Evolutionary conservation across 2,797 vertebrate species (phyloP), one percentile per base, ranked within the genome.

Genomic region (Manis javanica): DNA sequence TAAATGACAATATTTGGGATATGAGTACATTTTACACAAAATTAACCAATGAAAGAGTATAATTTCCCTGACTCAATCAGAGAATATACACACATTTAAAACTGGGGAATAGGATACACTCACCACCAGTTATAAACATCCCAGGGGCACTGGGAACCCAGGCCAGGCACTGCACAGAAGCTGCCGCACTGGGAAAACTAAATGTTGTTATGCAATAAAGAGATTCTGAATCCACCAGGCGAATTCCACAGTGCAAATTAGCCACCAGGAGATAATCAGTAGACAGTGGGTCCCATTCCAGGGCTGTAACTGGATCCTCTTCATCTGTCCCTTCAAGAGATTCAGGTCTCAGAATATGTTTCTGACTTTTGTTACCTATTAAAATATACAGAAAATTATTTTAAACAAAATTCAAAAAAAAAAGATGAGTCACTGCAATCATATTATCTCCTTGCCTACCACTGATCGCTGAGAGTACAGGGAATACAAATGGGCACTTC

Each of bases 111-210:
- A 26, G 29, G 5, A 21, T 51, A 91, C 57, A 51, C 98, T 98
- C 98, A 99, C 99, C 99, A 98, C 99, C 99, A 2, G 99, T 99
- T 97, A 99, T 98, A 98, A 99, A 99, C 99, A 99, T 99, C 97
- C 99, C 99, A 1, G 99, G 99, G 37, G 99, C 99, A 68, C 99
- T 99, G 61, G 99, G 99, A 69, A 99, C 99, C 99, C 99, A 99
- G 83, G 99, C 99, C 96, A 99, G 98, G 97, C 99, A 99, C 87
- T 99, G 99, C 26, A 99, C 99, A 18, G 99, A 99, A 4, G 99
- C 99, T 0, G 99, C 99, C 0, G 99, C 98, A 23, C 98, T 99
- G 37, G 99, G 99, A 96, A 99, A 99, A 98, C 94, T 99, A 97
- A 99, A 99, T 23, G 98, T 98, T 0, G 99, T 99, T 96, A 99